These are phyloP conservation scores for Drosophila testacea DNA, from an alignment of 2,888 invertebrate genomes.

Conservation along the genomic window DNA sequence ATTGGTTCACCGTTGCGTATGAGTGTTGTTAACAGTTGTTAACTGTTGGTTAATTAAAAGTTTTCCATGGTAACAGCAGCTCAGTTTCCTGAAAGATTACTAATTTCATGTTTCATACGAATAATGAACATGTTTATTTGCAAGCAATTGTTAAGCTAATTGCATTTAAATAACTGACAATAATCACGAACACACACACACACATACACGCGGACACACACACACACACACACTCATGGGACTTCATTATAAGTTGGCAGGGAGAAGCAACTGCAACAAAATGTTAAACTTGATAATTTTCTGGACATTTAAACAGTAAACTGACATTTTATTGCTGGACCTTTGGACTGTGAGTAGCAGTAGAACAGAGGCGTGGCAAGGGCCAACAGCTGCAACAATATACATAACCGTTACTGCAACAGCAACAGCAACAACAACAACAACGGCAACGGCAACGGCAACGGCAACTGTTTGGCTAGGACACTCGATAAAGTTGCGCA, in stretches of 20 bases:
- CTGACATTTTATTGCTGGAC: slow-evolving; percentile 68
- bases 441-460: slow-evolving; percentile 29
- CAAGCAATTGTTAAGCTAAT: slow-evolving; percentile 58
- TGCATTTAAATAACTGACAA: slow-evolving; percentile 57
- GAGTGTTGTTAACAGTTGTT: slow-evolving; percentile 57
- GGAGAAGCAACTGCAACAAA: slow-evolving; percentile 41
- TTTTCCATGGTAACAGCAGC: slow-evolving; percentile 38
- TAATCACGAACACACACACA: too few species aligned
- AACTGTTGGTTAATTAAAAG: slow-evolving; percentile 68
- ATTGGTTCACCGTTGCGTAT: slow-evolving; percentile 47
- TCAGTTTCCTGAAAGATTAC: slow-evolving; percentile 22
- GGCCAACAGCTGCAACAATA: slow-evolving; percentile 54
- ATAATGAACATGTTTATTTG: slow-evolving; percentile 17
- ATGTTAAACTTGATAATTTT: slow-evolving; percentile 74
- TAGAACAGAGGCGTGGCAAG: slow-evolving; percentile 2
- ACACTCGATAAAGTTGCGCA: slow-evolving; percentile 74
- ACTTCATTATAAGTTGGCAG: slow-evolving; percentile 68
- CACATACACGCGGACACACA: neutral
- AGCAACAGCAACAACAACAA: slow-evolving; percentile 3
- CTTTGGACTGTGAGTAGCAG: slow-evolving; percentile 31
- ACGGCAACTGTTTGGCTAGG: slow-evolving; percentile 54
- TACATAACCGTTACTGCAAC: slow-evolving; percentile 71
- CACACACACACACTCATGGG: slow-evolving; percentile 42
- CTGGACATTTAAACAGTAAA: slow-evolving; percentile 72
- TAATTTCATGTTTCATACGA: slow-evolving; percentile 19